Evolutionary conservation across 2,888 invertebrate species (phyloP).

Genomic region (Pegoplata infirma): DNA sequence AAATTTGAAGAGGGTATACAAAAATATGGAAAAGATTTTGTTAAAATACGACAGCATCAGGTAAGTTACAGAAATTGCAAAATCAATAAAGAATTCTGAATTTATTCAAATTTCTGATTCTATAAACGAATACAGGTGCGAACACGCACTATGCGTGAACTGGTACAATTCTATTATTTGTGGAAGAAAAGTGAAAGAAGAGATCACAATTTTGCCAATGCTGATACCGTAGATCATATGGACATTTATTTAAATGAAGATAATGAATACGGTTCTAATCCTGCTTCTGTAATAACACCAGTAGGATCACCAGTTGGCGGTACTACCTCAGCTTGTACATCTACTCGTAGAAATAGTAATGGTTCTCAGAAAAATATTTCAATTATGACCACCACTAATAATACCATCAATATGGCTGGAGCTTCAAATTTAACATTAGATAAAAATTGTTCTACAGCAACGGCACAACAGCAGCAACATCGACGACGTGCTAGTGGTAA

Average conservation of each 20-base stretch:
- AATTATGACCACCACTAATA: slow-evolving; percentile 68
- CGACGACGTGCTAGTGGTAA: slow-evolving; percentile 62
- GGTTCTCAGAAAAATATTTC: slow-evolving; percentile 69
- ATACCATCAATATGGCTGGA: slow-evolving; percentile 61
- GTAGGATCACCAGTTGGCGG: slow-evolving; percentile 43
- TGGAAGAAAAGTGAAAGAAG: slow-evolving; percentile 99
- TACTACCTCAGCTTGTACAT: slow-evolving; percentile 7
- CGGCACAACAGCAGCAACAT: slow-evolving; percentile 54
- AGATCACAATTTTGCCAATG: slow-evolving; percentile 80
- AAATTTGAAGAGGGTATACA: slow-evolving; percentile 97
- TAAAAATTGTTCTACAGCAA: slow-evolving; percentile 18
- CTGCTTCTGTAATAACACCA: slow-evolving; percentile 51
- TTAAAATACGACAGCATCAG: slow-evolving; percentile 94
- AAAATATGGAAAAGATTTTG: slow-evolving; percentile 97
- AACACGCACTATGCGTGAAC: slow-evolving; percentile 95
- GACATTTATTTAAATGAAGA: slow-evolving; percentile 75
- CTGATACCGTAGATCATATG: slow-evolving; percentile 76
- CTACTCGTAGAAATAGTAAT: slow-evolving; percentile 38
- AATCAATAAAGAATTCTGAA: not conserved
- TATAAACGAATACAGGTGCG: slow-evolving; percentile 79
- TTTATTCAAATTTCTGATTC: not conserved
- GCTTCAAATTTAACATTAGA: slow-evolving; percentile 42
- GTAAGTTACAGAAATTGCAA: slow-evolving; percentile 77
- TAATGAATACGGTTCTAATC: slow-evolving; percentile 65
- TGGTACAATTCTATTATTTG: slow-evolving; percentile 96